Evolutionary conservation across 2,888 invertebrate species (phyloP).

Genomic region (Hypomecis atomaria): DNA sequence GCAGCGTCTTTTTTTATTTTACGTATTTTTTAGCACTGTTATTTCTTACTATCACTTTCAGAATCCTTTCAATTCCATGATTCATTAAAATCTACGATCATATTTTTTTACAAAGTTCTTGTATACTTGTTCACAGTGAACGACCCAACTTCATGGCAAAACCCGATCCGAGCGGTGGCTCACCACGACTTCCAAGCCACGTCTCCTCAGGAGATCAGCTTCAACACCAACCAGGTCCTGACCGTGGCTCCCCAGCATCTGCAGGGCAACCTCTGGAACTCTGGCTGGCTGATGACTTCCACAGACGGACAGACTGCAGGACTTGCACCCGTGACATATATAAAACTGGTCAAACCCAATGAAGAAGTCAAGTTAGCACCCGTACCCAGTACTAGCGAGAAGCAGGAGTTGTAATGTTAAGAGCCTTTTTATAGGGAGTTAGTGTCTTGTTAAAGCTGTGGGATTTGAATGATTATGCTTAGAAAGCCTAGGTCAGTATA

Average conservation of each 20-base stretch:
- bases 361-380: not conserved
- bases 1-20: too few relatives aligned
- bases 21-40: too few relatives aligned
- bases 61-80: too few relatives aligned
- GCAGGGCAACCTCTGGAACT: conserved; percentile 88
- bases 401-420: conserved; percentile 3
- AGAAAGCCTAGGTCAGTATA: too few relatives aligned
- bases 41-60: too few relatives aligned
- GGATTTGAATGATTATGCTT: not conserved
- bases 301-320: conserved; percentile 85
- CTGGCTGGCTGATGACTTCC: conserved; percentile 88
- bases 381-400: not conserved
- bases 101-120: too few relatives aligned
- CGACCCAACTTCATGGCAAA: conserved; percentile 89
- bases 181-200: conserved; percentile 90
- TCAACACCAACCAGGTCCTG: conserved; percentile 90
- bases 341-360: conserved; percentile 64
- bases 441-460: not conserved
- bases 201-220: conserved; percentile 90
- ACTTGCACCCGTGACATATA: conserved; percentile 87
- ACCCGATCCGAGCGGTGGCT: conserved; percentile 87
- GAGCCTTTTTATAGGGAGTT: conserved; percentile 3
- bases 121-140: conserved; percentile 70
- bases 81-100: too few relatives aligned
- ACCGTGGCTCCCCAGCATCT: conserved; percentile 93